phyloP scores from a whole-genome alignment of 2,888 invertebrate species.

The Drosophila prolongata region DNA sequence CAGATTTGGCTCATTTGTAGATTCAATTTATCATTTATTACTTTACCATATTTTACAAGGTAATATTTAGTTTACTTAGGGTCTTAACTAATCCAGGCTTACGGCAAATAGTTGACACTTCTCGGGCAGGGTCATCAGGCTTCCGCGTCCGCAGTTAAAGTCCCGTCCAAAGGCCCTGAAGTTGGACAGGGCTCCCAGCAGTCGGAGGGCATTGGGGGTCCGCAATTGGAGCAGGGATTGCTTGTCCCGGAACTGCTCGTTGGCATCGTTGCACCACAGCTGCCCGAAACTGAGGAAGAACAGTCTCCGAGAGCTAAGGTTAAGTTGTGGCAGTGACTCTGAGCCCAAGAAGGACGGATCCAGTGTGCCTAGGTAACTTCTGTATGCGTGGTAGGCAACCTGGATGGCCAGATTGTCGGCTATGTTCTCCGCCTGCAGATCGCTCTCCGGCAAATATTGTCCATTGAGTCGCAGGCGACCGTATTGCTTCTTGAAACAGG shows the following conservation, averaged over 20 bases:
- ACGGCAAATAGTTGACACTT: constrained; percentile 76
- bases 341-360: constrained; percentile 40
- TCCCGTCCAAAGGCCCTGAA: constrained; percentile 68
- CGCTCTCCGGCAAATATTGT: constrained; percentile 67
- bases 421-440: constrained; percentile 78
- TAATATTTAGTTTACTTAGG: no score
- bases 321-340: constrained; percentile 74
- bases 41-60: no score
- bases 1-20: no score
- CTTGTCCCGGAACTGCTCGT: constrained; percentile 70
- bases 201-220: constrained; percentile 72
- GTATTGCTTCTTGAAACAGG: constrained; percentile 80
- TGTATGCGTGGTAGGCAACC: constrained; percentile 77
- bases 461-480: constrained; percentile 70
- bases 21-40: no score
- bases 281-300: constrained; percentile 82
- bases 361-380: constrained; percentile 59
- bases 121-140: constrained; percentile 69
- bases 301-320: constrained; percentile 70
- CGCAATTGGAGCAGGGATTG: constrained; percentile 65
- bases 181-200: constrained; percentile 79
- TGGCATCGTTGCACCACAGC: constrained; percentile 77
- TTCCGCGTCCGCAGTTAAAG: constrained; percentile 68
- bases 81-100: constrained; percentile 9
- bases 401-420: constrained; percentile 83